phyloP scores from a whole-genome alignment of 2,888 invertebrate species.

The Aphodius sticticus region DNA sequence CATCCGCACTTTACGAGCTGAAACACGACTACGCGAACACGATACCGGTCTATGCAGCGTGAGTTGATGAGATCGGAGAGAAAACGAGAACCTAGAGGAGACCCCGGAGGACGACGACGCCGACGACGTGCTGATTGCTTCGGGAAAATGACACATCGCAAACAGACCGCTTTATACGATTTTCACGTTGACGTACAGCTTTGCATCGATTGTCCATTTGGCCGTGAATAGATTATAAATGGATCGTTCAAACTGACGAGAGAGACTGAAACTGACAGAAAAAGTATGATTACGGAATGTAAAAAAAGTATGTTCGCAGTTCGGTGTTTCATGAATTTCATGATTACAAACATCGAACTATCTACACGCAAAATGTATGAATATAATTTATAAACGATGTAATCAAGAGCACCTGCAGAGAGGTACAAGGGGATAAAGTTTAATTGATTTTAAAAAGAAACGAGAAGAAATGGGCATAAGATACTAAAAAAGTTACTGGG shows the following conservation, averaged over 20 bases:
- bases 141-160: background rate
- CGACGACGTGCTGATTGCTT: background rate
- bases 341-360: too few relatives aligned
- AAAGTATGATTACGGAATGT: too few relatives aligned
- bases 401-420: too few relatives aligned
- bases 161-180: background rate
- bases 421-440: too few relatives aligned
- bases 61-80: background rate
- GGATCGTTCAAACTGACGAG: background rate
- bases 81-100: background rate
- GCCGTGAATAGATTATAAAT: background rate
- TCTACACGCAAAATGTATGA: too few relatives aligned
- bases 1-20: background rate
- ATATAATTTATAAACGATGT: too few relatives aligned
- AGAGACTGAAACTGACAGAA: too few relatives aligned
- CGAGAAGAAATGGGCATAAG: too few relatives aligned
- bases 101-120: background rate
- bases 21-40: background rate
- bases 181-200: background rate
- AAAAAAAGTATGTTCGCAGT: too few relatives aligned
- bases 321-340: too few relatives aligned
- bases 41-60: background rate
- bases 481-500: too few relatives aligned
- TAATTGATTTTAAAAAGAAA: too few relatives aligned
- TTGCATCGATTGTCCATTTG: background rate